Percentiles rank a stretch among this genome's conserved stretches.
Conservation (phyloP, 2,113 vertebrate genomes). For the Entomyzon cyanotis region DNA sequence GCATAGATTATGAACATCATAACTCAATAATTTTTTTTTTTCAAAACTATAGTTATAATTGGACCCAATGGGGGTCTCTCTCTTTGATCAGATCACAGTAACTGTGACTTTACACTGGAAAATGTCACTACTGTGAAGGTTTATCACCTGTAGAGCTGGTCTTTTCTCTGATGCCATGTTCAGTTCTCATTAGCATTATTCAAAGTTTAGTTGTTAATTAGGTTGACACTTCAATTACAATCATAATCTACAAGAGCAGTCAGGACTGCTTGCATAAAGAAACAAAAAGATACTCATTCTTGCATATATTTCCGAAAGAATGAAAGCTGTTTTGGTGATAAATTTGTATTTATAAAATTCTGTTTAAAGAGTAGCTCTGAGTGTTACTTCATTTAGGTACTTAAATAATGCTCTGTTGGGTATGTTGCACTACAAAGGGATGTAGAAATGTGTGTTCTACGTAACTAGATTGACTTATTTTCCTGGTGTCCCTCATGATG, state of each 20-base stretch:
- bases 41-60: conserved; percentile 96
- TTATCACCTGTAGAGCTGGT: conserved; percentile 98
- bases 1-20: conserved; percentile 96
- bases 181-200: conserved; percentile 94
- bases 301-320: background rate
- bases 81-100: conserved; percentile 98
- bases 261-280: conserved; percentile 73
- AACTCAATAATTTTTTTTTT: conserved; percentile 85
- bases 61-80: conserved; percentile 96
- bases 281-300: conserved; percentile 66
- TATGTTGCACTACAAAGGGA: background rate
- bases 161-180: conserved; percentile 90
- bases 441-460: background rate
- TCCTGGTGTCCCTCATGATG: background rate
- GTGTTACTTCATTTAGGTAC: background rate
- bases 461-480: background rate
- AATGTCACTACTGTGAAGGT: conserved; percentile 98
- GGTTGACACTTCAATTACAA: conserved; percentile 87
- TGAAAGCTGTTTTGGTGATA: background rate
- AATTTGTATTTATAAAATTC: background rate
- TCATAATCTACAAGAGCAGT: conserved; percentile 78
- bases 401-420: background rate
- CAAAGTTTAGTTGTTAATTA: conserved; percentile 95
- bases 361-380: background rate
- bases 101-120: conserved; percentile 98